Conservation (phyloP, 2,888 invertebrate genomes). For the Strigamia crassipes region DNA sequence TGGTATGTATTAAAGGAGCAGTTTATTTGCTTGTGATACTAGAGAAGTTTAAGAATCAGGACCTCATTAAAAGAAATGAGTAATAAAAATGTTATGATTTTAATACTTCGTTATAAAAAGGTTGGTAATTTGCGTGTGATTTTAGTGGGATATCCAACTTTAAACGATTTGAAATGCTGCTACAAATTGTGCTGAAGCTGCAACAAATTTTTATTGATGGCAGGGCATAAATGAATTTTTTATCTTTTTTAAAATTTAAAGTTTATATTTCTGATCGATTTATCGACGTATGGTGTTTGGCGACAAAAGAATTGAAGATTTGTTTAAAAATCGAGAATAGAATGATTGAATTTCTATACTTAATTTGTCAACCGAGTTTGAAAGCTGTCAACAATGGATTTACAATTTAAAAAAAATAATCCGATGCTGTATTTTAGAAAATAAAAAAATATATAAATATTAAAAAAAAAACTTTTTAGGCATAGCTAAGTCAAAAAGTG, state of each 20-base stretch:
- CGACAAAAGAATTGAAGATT: not conserved
- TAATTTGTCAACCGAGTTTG: slow-evolving; percentile 13
- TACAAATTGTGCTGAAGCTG: slow-evolving; percentile 40
- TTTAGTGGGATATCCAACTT: slow-evolving; percentile 24
- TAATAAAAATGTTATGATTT: not conserved
- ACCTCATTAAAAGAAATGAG: not conserved
- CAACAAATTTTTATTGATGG: slow-evolving; percentile 40
- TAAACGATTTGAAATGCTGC: slow-evolving; percentile 37
- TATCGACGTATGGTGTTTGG: not conserved
- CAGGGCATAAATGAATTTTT: slow-evolving; percentile 28
- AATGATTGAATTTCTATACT: slow-evolving; percentile 16
- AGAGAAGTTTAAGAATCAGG: not conserved
- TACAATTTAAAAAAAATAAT: not conserved
- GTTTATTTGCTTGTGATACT: not conserved
- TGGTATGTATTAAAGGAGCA: not conserved
- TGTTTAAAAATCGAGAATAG: not conserved
- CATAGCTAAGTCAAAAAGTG: not conserved
- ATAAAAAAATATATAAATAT: not conserved
- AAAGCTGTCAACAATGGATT: not conserved
- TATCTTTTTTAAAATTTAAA: slow-evolving; percentile 18
- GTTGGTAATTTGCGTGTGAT: slow-evolving; percentile 28
- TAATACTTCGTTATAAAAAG: not conserved
- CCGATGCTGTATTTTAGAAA: not conserved
- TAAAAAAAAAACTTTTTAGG: too few relatives aligned
- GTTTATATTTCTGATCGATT: slow-evolving; percentile 23